These are phyloP conservation scores for Entomyzon cyanotis DNA, from an alignment of 2,113 vertebrate genomes.

Conservation along the genomic window DNA sequence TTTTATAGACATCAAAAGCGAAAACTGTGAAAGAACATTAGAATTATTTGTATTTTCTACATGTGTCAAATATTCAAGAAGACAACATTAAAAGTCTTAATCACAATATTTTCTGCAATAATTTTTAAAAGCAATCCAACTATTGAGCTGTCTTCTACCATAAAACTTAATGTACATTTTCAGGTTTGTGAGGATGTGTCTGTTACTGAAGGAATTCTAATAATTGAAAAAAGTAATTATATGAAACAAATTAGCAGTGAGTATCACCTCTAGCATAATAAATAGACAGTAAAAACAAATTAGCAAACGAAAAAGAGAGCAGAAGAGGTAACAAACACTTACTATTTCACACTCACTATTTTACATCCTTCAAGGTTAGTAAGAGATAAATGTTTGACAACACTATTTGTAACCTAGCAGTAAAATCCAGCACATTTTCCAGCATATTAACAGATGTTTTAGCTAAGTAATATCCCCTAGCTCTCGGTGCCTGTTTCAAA, in stretches of 20 bases:
- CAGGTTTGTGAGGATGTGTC: not conserved
- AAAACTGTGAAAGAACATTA: not conserved
- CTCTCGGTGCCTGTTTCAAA: not conserved
- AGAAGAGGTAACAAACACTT: not conserved
- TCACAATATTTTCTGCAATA: not conserved
- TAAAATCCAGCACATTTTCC: not conserved
- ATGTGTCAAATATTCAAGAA: not conserved
- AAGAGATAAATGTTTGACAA: not conserved
- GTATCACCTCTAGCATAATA: not conserved
- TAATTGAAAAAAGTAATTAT: not conserved
- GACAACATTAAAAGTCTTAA: not conserved
- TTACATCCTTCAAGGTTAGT: not conserved
- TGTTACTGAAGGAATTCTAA: not conserved
- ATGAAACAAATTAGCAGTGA: not conserved
- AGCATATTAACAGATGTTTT: not conserved
- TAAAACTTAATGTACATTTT: not conserved
- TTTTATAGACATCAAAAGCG: not conserved
- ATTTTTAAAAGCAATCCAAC: not conserved
- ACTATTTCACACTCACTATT: not conserved
- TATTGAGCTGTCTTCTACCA: not conserved
- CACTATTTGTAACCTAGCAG: not conserved
- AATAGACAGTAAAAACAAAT: not conserved
- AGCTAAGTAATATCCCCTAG: not conserved
- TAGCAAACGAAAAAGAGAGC: not conserved
- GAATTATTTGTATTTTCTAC: not conserved